Evolutionary conservation across 2,113 vertebrate genomes (phyloP).

Genomic region (Elachura formosa): DNA sequence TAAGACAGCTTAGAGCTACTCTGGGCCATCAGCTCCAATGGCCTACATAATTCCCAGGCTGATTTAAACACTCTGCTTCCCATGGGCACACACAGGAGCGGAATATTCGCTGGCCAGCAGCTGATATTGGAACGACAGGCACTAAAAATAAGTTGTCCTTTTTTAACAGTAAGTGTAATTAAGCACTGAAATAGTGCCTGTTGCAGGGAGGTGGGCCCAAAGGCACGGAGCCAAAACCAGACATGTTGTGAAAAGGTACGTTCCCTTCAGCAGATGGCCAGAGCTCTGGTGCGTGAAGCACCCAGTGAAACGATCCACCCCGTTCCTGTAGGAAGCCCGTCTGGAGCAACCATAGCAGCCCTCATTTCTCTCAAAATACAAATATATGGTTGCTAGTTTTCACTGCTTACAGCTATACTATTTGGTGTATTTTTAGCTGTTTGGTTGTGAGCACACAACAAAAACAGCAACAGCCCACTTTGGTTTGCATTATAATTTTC

Average conservation of each 20-base stretch:
- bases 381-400: not conserved
- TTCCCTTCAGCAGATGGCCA: slow-evolving; percentile 42
- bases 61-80: not conserved
- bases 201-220: not conserved
- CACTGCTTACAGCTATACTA: not conserved
- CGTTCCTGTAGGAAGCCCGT: not conserved
- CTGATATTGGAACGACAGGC: not conserved
- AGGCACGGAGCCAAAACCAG: not conserved
- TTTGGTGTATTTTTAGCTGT: not conserved
- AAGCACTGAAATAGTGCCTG: not conserved
- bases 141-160: slow-evolving; percentile 21
- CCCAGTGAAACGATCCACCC: slow-evolving; percentile 22
- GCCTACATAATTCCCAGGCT: not conserved
- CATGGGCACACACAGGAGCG: not conserved
- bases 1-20: not conserved
- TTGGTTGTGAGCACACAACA: not conserved
- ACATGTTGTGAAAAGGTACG: slow-evolving; percentile 31
- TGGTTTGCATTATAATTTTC: not conserved
- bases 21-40: not conserved
- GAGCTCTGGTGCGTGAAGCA: slow-evolving; percentile 2
- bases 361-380: slow-evolving; percentile 7
- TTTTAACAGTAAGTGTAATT: not conserved
- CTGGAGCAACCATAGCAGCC: not conserved
- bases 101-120: not conserved
- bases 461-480: not conserved